Conservation (phyloP, 2,113 vertebrate species). For the Todiramphus saurophagus region DNA sequence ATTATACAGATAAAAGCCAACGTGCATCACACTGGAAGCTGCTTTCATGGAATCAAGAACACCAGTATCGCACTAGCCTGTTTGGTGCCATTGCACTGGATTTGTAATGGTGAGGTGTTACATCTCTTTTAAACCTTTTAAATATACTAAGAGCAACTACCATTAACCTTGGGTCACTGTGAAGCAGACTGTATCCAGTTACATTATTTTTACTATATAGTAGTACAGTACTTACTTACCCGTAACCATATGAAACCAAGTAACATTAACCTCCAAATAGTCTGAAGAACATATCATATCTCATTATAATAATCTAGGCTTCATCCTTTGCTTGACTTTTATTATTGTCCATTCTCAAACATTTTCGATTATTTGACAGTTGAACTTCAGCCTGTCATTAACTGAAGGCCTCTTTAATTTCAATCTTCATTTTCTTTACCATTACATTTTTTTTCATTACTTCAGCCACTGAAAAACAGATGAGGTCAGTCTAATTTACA, state of each 20-base stretch:
- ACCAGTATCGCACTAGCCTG: not conserved
- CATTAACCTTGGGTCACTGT: slow-evolving; percentile 66
- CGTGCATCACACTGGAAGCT: slow-evolving; percentile 14
- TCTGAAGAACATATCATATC: slow-evolving; percentile 66
- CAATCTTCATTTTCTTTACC: slow-evolving; percentile 66
- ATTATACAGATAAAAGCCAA: slow-evolving; percentile 51
- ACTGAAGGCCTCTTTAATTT: slow-evolving; percentile 68
- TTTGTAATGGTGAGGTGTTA: slow-evolving; percentile 54
- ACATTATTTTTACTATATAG: slow-evolving; percentile 72
- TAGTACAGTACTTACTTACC: slow-evolving; percentile 72
- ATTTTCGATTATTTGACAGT: slow-evolving; percentile 69
- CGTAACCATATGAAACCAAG: slow-evolving; percentile 69
- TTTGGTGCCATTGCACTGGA: not conserved
- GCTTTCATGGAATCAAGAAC: slow-evolving; percentile 17
- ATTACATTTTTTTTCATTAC: slow-evolving; percentile 46
- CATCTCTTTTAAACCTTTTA: slow-evolving; percentile 70
- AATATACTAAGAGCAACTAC: slow-evolving; percentile 66
- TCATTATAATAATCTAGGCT: slow-evolving; percentile 76
- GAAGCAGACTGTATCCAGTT: slow-evolving; percentile 65
- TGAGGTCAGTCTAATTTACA: slow-evolving; percentile 30
- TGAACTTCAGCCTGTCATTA: slow-evolving; percentile 77
- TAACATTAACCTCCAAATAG: slow-evolving; percentile 73
- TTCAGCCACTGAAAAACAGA: slow-evolving; percentile 41
- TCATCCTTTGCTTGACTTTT: slow-evolving; percentile 73
- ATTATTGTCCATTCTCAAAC: slow-evolving; percentile 75